Evolutionary conservation across 1,140 invertebrate genomes (phyloP), one percentile per base, ranked within the genome.

Genomic region (Drosophila tsacasi): DNA sequence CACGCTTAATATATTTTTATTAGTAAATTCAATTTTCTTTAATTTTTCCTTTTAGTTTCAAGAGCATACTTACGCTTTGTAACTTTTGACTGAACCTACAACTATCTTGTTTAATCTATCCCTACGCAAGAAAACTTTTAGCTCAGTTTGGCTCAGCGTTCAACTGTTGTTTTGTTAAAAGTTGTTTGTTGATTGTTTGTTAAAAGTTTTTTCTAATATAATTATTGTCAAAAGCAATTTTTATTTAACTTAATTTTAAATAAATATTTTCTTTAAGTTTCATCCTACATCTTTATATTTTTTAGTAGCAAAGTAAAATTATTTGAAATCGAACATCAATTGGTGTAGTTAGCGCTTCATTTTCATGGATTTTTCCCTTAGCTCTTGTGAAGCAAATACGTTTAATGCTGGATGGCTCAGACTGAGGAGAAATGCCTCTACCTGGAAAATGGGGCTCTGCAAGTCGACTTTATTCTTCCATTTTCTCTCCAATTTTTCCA

Each of bases 111-210:
- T 55, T 39, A 55, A 39, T 23, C 52, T 23, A 23, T n/a, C 32
- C 21, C 52, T 12, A 17, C 32, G 21, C 21, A 23, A 12, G 15
- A 37, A 17, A 55, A 55, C 32, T 55, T 55, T 55, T 23, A 2
- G 35, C 3, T n/a, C 1, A 23, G 21, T 55, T 37, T 0, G 52
- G 15, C 32, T 37, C 32, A 55, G 21, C 35, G 35, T 32, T 3
- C 13, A 35, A 35, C 21, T 37, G 8, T 55, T 37, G 15, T 10
- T 35, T 39, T 57, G 54, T 39, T 57, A 25, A 39, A 39, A 57
- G 52, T 57, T 55, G 23, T 23, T 37, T 55, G n/a, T n/a, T n/a
- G 32, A 7, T 57, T 39, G 17, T 35, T 39, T 57, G 54, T 39
- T 57, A 25, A 39, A 39, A 57, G 52, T 57, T 55, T 37, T 23